Conservation (phyloP, 2,113 vertebrate species). For the Atrichornis clamosus region DNA sequence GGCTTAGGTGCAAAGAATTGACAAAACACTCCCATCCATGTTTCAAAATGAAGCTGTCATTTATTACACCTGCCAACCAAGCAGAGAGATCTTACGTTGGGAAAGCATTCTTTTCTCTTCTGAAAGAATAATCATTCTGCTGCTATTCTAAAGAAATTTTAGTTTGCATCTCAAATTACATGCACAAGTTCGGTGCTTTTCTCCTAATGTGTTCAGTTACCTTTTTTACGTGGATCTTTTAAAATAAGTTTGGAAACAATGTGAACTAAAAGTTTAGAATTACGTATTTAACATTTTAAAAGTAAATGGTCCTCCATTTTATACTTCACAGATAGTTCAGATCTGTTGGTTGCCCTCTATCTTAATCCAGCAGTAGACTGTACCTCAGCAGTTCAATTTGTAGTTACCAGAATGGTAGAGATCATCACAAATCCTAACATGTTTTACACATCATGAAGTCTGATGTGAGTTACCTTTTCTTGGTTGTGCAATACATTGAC, state of each 20-base stretch:
- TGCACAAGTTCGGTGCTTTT: neutral
- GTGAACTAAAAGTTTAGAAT: neutral
- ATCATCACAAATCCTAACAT: neutral
- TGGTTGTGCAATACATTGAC: constrained; percentile 55
- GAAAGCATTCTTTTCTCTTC: neutral
- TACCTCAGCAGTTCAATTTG: neutral
- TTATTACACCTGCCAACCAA: constrained; percentile 51
- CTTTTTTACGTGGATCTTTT: neutral
- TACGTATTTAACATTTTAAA: neutral
- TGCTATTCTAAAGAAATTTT: neutral
- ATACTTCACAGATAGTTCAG: neutral
- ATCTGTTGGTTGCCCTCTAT: neutral
- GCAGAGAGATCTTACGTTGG: constrained; percentile 24
- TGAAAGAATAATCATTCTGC: neutral
- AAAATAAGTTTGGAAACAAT: neutral
- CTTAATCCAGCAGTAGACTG: neutral
- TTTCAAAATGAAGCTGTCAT: constrained; percentile 7
- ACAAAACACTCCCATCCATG: neutral
- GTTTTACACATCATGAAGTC: neutral
- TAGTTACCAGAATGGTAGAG: neutral
- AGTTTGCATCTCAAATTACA: neutral
- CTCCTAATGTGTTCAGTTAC: neutral
- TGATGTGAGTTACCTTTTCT: constrained; percentile 48
- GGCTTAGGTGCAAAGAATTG: neutral
- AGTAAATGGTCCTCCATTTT: neutral